Percentiles rank a stretch among this genome's conserved stretches.
Evolutionary conservation across 2,113 vertebrate genomes (phyloP).

Genomic region (Coracopsis vasa): DNA sequence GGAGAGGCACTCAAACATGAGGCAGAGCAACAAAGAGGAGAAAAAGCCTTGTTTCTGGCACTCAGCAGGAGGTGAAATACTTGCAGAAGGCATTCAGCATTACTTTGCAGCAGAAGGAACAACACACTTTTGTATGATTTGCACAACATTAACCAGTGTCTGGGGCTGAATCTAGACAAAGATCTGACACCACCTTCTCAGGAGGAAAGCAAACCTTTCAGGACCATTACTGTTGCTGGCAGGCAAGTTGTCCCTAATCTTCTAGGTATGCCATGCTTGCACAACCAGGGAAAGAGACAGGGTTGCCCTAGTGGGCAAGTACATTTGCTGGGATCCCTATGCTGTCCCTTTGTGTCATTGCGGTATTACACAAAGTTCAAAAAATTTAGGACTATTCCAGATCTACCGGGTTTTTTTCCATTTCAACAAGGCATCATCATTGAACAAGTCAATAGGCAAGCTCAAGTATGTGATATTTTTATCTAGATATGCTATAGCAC

Average conservation of each 20-base stretch:
- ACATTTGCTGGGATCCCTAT: not conserved
- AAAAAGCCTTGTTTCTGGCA: not conserved
- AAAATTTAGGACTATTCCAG: not conserved
- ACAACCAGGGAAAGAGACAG: fast-evolving
- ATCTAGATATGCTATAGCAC: not conserved
- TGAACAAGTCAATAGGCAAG: not conserved
- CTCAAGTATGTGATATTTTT: not conserved
- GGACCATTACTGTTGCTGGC: not conserved
- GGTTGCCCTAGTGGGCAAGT: not conserved
- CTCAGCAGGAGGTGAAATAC: not conserved
- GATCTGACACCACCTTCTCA: not conserved
- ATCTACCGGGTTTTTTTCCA: not conserved
- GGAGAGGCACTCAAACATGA: fast-evolving
- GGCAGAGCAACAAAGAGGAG: not conserved
- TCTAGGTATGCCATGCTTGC: not conserved
- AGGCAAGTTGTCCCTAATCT: not conserved
- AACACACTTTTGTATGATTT: not conserved
- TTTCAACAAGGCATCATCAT: not conserved
- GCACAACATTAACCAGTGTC: not conserved
- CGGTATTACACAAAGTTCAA: not conserved
- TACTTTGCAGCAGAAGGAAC: not conserved
- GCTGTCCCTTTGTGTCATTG: fast-evolving
- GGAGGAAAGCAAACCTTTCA: not conserved
- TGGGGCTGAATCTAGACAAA: not conserved
- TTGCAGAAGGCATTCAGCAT: not conserved